phyloP scores from a whole-genome alignment of 1,140 invertebrate genomes.

The Cyphomyrmex costatus region DNA sequence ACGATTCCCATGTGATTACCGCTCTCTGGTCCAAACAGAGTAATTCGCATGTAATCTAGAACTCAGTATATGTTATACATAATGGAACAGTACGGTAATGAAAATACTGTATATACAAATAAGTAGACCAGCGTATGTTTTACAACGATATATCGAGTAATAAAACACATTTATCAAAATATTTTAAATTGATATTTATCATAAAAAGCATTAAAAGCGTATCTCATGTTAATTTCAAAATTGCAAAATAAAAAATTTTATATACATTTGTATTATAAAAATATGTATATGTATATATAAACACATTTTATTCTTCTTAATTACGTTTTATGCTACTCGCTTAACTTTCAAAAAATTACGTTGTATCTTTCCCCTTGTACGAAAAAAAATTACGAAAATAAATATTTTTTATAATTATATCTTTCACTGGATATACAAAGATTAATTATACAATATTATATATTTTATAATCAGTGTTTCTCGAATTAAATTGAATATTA shows the following conservation, averaged over 20 bases:
- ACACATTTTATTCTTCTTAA: neutral
- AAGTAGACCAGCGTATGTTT: neutral
- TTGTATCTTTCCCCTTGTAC: neutral
- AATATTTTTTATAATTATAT: conserved; percentile 5
- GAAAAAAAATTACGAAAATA: neutral
- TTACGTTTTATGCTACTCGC: neutral
- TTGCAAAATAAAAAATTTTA: neutral
- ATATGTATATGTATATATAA: too few species aligned
- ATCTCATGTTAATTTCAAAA: neutral
- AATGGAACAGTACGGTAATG: conserved; percentile 34
- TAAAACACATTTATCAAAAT: neutral
- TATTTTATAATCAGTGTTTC: neutral
- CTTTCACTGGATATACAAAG: neutral
- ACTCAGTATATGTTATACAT: conserved; percentile 36
- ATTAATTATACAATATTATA: neutral
- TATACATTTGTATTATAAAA: too few species aligned
- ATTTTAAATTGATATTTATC: neutral
- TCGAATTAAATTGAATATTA: neutral
- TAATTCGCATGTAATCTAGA: conserved; percentile 37
- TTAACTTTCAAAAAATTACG: neutral
- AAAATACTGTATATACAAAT: conserved; percentile 25
- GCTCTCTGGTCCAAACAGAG: conserved; percentile 14
- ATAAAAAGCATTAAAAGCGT: neutral
- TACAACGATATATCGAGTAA: conserved; percentile 5
- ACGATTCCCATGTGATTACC: conserved; percentile 44